Percentiles rank a stretch among this genome's conserved stretches.
phyloP scores from a whole-genome alignment of 30 jellyfish, hydroid and myxozoan species.

The Morbakka virulenta region DNA sequence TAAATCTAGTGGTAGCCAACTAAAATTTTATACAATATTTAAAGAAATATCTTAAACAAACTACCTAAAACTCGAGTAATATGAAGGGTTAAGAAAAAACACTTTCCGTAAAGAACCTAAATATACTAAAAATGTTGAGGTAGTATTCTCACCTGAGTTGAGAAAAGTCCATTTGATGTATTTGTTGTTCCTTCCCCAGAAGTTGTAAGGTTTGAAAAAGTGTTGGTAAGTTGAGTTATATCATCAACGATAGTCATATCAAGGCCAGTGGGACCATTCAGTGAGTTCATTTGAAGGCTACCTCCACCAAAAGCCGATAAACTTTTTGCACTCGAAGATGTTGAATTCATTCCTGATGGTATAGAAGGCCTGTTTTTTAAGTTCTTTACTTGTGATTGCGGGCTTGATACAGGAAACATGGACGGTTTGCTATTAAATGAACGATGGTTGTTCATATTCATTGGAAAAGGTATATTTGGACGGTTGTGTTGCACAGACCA shows the following conservation, averaged over 20 bases:
- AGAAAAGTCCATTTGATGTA: slow-evolving; percentile 69
- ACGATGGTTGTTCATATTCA: slow-evolving; percentile 49
- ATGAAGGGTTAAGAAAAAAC: too few species aligned
- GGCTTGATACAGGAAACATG: slow-evolving; percentile 62
- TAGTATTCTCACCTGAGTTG: slow-evolving; percentile 67
- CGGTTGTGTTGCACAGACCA: slow-evolving; percentile 79
- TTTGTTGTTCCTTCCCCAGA: slow-evolving; percentile 56
- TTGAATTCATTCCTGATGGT: slow-evolving; percentile 11
- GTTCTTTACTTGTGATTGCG: slow-evolving; percentile 51
- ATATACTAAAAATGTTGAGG: background rate
- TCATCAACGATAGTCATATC: slow-evolving; percentile 92
- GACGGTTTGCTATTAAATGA: slow-evolving; percentile 50
- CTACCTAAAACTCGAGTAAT: too few species aligned
- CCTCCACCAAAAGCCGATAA: slow-evolving; percentile 41
- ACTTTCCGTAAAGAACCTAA: too few species aligned
- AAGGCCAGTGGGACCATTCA: slow-evolving; percentile 60
- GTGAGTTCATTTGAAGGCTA: slow-evolving; percentile 30
- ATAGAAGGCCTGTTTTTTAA: slow-evolving; percentile 46
- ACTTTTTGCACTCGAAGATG: slow-evolving; percentile 29
- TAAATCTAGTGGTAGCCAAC: too few species aligned
- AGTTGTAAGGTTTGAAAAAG: slow-evolving; percentile 85
- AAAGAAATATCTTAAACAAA: too few species aligned
- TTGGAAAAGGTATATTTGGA: slow-evolving; percentile 74
- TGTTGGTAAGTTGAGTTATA: slow-evolving; percentile 85
- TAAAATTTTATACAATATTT: too few species aligned